These are phyloP conservation scores for Apogon hyalosoma DNA, from an alignment of 2,797 vertebrate genomes.

Conservation along the genomic window DNA sequence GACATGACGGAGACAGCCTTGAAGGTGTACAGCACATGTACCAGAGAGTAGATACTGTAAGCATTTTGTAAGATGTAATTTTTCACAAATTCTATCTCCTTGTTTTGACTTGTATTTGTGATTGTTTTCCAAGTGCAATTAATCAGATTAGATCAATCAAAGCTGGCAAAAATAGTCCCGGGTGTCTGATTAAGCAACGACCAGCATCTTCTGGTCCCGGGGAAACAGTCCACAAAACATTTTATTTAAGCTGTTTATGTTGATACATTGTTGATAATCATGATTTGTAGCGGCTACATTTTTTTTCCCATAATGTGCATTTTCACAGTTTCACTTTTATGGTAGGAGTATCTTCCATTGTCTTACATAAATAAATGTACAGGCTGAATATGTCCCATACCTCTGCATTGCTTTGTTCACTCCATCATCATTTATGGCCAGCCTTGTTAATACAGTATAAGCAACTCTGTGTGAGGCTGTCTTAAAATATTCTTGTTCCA, in stretches of 20 bases:
- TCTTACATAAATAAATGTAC: not conserved
- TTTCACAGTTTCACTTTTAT: not conserved
- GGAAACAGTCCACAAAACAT: not conserved
- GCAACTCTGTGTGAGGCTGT: not conserved
- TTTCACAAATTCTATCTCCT: slow-evolving; percentile 9
- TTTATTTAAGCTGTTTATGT: not conserved
- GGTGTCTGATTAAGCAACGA: slow-evolving; percentile 6
- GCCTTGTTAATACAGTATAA: not conserved
- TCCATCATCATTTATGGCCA: not conserved
- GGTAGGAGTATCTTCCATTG: not conserved
- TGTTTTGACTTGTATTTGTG: slow-evolving; percentile 4
- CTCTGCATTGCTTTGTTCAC: not conserved
- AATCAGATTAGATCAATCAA: slow-evolving; percentile 5
- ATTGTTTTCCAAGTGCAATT: not conserved
- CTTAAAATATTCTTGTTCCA: not conserved
- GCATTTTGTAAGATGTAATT: slow-evolving; percentile 12
- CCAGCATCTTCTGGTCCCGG: not conserved
- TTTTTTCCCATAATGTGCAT: not conserved
- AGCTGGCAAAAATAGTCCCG: not conserved
- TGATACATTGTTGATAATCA: not conserved
- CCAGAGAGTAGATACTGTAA: slow-evolving; percentile 14
- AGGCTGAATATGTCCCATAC: not conserved
- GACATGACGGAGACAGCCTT: slow-evolving; percentile 45
- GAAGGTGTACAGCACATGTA: slow-evolving; percentile 48
- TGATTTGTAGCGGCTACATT: not conserved